Evolutionary conservation across 2,888 invertebrate species (phyloP), one percentile per base, ranked within the genome.

Genomic region (Melipona bicolor): DNA sequence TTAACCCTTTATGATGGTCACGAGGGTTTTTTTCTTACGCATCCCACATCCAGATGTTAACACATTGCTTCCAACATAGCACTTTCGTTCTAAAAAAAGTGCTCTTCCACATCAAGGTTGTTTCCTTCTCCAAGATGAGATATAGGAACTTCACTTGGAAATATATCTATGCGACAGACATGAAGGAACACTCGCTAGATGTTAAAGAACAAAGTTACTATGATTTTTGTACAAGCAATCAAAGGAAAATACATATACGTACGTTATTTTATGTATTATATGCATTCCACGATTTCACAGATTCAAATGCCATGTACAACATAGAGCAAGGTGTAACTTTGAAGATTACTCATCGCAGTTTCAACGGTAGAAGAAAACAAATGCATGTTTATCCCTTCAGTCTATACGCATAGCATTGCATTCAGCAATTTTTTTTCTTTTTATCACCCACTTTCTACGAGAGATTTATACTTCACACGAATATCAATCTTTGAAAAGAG

Each of bases 401-500:
- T 87, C 85, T 81, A 79, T 70, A 77, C 85, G 81, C 80, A 77
- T 77, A 87, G 82, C 80, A 85, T 85, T 82, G 83, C 81, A 67
- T 80, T 85, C 67, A 73, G 80, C 77, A 70, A 80, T 84, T 81
- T 52, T 70, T 52, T 70, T 59, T 72, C 15, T 27, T 61, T 61
- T 87, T 79, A 89, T 85, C 81, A 77, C 88, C 89, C 84, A 67
- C 64, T 76, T 73, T 88, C 82, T 84, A 84, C 77, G 80, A 87
- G 64, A 81, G 84, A 85, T 90, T 83, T 81, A 86, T 79, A 85
- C 50, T 68, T 85, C 77, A 73, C 85, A 76, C 75, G 69, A 73
- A 85, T 73, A 87, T 85, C 83, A 87, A 71, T 87, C 88, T 90
- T 90, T 84, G 19, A 72, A 87, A 88, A 90, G 89, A 88, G 89